Evolutionary conservation across 2,888 invertebrate species (phyloP), one percentile per base, ranked within the genome.

Genomic region (Schrankia costaestrigalis): DNA sequence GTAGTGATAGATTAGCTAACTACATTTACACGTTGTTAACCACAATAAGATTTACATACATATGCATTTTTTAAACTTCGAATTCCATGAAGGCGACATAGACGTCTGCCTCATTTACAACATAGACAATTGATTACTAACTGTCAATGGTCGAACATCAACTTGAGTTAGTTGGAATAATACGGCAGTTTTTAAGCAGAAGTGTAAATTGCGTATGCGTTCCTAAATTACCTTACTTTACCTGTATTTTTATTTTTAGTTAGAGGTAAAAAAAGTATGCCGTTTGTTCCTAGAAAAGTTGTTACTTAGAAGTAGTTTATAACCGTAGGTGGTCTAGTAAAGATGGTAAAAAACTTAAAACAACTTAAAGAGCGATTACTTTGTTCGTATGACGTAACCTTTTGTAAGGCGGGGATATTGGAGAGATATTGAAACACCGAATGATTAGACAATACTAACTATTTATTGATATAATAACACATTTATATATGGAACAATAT

Each of bases 1-100:
- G 56, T 51, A 47, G 56, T 62, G 64, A 72, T 74, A 63, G 66
- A 72, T 72, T 65, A 59, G 52, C 56, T 43, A 35, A 49, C 56
- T 44, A 36, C 38, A 56, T 50, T 53, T 53, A 45, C 43, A 56
- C 43, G 45, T 43, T 50, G 37, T 43, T 46, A 31, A 38, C 42
- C 27, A 40, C 46, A 40, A 45, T 41, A 49, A 31, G 41, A 57
- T 57, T 61, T 57, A 54, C 62, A 61, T 57, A 48, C 40, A 41
- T 23, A 57, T n/a, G n/a, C n/a, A n/a, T n/a, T 54, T 54, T 53
- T 46, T 47, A 53, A 43, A 37, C 27, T 38, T 49, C 29, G 32
- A 45, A 51, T 56, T 40, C 56, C 26, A 27, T 13, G 11, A 31
- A 27, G 26, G 23, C 28, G 35, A 49, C 54, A 40, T 45, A 41